These are phyloP conservation scores for Lophotriccus pileatus DNA, from an alignment of 2,797 vertebrate species.

Conservation along the genomic window DNA sequence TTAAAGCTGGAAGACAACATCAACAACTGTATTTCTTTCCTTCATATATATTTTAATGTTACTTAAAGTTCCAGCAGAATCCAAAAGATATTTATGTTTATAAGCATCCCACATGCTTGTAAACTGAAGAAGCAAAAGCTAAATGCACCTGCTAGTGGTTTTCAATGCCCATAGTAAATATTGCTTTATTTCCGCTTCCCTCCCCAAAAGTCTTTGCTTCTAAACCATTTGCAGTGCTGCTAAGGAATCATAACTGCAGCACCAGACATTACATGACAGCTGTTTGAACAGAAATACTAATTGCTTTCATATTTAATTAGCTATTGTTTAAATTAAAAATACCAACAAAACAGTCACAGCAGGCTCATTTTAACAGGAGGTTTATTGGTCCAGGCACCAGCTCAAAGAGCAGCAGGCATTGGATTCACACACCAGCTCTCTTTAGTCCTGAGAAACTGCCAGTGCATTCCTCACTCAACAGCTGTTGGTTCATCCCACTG, in stretches of 20 bases:
- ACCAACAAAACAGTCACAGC: conserved; percentile 63
- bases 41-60: not conserved
- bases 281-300: conserved; percentile 70
- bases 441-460: conserved; percentile 31
- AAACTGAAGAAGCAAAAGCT: not conserved
- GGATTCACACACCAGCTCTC: not conserved
- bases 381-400: conserved; percentile 44
- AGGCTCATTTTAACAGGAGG: conserved; percentile 57
- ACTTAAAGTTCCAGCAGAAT: not conserved
- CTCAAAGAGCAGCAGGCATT: conserved; percentile 33
- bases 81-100: not conserved
- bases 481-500: conserved; percentile 20
- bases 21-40: not conserved
- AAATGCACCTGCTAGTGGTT: not conserved
- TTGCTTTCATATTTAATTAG: conserved; percentile 73
- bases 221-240: conserved; percentile 24
- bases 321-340: conserved; percentile 71
- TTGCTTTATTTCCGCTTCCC: not conserved
- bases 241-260: conserved; percentile 49
- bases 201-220: conserved; percentile 16
- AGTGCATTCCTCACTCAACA: not conserved
- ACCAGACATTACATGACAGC: conserved; percentile 64
- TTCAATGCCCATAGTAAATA: not conserved
- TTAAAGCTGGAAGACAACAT: not conserved
- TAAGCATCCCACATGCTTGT: not conserved